A percentile compares a stretch with the other conserved stretches of the same genome.
phyloP scores from a whole-genome alignment of 2,888 invertebrate genomes.

The Ichneumon xanthorius region DNA sequence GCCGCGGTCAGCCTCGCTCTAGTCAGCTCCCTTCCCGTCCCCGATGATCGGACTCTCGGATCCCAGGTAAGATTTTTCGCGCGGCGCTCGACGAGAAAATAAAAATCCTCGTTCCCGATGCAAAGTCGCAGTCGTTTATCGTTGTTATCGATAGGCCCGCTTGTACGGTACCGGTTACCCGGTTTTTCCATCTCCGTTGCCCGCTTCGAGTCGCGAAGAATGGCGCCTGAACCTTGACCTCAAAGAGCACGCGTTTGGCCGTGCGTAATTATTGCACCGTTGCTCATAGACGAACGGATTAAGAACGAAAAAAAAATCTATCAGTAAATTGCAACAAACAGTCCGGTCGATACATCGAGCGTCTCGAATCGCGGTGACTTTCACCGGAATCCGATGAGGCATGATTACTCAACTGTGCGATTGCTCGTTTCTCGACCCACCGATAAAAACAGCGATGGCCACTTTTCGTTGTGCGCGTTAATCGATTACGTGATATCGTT shows the following conservation, averaged over 20 bases:
- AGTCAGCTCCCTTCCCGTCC: slow-evolving; percentile 79
- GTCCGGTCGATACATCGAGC: slow-evolving; percentile 17
- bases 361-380: slow-evolving; percentile 40
- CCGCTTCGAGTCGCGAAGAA: neutral
- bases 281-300: neutral
- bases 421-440: slow-evolving; percentile 11
- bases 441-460: neutral
- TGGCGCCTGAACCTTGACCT: neutral
- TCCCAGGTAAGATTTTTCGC: slow-evolving; percentile 78
- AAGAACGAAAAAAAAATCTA: neutral
- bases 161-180: neutral
- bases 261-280: neutral
- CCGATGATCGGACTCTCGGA: slow-evolving; percentile 76
- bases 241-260: neutral
- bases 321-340: neutral
- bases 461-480: slow-evolving; percentile 49
- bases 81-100: neutral
- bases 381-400: slow-evolving; percentile 55
- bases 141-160: slow-evolving; percentile 4
- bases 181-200: neutral
- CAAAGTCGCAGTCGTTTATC: neutral
- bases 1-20: slow-evolving; percentile 78
- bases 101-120: neutral
- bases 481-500: slow-evolving; percentile 62
- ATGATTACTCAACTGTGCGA: slow-evolving; percentile 54